These are phyloP conservation scores for Geotrupes spiniger DNA, from an alignment of 2,888 invertebrate species.

Conservation along the genomic window DNA sequence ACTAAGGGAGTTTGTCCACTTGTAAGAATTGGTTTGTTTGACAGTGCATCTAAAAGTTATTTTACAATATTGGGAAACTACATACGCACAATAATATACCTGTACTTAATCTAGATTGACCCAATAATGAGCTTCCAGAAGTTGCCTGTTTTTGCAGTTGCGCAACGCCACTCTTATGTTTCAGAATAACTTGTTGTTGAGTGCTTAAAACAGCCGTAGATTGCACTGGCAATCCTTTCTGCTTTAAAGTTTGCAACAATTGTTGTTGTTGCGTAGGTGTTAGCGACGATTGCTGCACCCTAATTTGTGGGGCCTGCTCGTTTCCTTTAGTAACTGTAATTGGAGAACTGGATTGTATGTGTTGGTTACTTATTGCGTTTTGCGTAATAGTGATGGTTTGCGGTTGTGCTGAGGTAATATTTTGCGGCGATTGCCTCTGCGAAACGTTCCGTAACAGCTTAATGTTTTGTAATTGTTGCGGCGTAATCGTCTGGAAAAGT, in stretches of 20 bases:
- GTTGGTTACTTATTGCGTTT: constrained; percentile 14
- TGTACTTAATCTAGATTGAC: constrained; percentile 38
- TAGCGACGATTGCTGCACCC: constrained; percentile 31
- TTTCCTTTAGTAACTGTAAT: constrained; percentile 14
- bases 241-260: constrained; percentile 50
- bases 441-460: constrained; percentile 41
- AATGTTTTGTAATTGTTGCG: constrained; percentile 46
- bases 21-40: constrained; percentile 47
- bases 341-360: constrained; percentile 9
- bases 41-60: constrained; percentile 44
- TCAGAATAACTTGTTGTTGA: constrained; percentile 51
- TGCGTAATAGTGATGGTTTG: constrained; percentile 26
- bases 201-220: constrained; percentile 38
- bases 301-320: constrained; percentile 23
- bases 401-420: constrained; percentile 16
- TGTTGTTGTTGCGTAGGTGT: constrained; percentile 51
- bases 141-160: constrained; percentile 46
- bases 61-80: no score
- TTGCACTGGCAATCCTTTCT: constrained; percentile 45
- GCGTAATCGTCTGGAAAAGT: constrained; percentile 42
- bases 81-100: constrained; percentile 27
- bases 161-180: constrained; percentile 52
- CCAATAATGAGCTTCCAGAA: constrained; percentile 36
- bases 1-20: constrained; percentile 58
- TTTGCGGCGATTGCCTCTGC: constrained; percentile 27